These are phyloP conservation scores for Thymallus thymallus DNA, from an alignment of 2,113 vertebrate species.

Conservation along the genomic window DNA sequence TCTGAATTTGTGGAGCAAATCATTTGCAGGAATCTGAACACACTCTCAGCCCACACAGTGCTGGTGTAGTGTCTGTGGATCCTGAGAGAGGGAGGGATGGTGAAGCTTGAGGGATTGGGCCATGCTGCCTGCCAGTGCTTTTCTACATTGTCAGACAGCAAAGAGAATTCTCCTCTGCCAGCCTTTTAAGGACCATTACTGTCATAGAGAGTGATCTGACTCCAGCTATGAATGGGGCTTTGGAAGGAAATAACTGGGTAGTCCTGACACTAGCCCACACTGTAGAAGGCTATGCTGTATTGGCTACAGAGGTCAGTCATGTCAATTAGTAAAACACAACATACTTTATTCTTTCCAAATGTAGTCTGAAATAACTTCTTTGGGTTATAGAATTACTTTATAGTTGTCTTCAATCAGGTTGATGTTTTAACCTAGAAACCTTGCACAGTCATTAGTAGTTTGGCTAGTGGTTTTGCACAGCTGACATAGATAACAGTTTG, in stretches of 20 bases:
- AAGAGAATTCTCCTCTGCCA: constrained; percentile 47
- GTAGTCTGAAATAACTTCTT: too few species aligned
- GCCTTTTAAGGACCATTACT: constrained; percentile 63
- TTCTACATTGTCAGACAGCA: constrained; percentile 45
- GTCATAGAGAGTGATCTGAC: constrained; percentile 46
- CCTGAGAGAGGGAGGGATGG: not conserved
- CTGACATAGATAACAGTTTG: too few species aligned
- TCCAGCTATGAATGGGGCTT: constrained; percentile 37
- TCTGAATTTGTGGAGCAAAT: constrained; percentile 21
- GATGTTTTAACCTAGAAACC: too few species aligned
- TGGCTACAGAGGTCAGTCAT: constrained; percentile 36
- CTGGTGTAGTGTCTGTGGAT: constrained; percentile 20
- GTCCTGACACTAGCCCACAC: constrained; percentile 23
- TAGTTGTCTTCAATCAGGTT: too few species aligned
- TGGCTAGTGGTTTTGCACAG: too few species aligned
- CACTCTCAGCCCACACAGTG: constrained; percentile 30
- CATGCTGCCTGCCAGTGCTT: constrained; percentile 34
- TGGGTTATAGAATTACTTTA: too few species aligned
- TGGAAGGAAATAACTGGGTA: constrained; percentile 48
- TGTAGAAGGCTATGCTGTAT: constrained; percentile 29
- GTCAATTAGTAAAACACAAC: too few species aligned
- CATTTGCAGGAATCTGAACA: constrained; percentile 31
- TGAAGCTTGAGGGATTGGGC: constrained; percentile 25
- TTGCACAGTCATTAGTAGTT: too few species aligned
- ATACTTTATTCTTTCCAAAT: too few species aligned